A percentile compares a stretch with the other conserved stretches of the same genome.
phyloP scores from a whole-genome alignment of 2,113 vertebrate species.

The Halichoerus grypus region DNA sequence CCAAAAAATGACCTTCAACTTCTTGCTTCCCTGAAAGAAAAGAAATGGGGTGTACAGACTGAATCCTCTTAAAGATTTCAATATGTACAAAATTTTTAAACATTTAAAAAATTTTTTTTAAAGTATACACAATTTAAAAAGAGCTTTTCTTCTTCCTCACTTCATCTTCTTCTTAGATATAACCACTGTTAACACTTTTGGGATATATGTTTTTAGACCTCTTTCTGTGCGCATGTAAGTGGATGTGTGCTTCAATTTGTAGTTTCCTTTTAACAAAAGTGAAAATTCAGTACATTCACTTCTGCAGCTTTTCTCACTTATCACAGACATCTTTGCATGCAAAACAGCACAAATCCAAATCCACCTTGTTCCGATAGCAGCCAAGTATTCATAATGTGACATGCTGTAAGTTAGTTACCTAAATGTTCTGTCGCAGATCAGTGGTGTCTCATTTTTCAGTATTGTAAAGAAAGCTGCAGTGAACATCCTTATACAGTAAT shows the following conservation, averaged over 20 bases:
- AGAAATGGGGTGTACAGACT: neutral
- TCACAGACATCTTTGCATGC: neutral
- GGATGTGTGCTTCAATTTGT: neutral
- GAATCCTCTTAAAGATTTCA: conserved; percentile 22
- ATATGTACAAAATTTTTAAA: neutral
- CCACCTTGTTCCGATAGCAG: neutral
- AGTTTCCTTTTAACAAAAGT: conserved; percentile 17
- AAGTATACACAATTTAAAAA: neutral
- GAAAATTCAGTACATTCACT: conserved; percentile 12
- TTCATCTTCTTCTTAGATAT: neutral
- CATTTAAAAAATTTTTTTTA: too few relatives aligned
- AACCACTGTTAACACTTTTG: neutral
- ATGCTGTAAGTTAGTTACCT: neutral
- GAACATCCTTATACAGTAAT: neutral
- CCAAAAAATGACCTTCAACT: neutral
- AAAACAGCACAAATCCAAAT: neutral
- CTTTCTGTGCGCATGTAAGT: neutral
- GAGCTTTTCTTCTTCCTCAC: neutral
- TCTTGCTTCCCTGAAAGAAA: conserved; percentile 14
- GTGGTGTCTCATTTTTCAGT: neutral
- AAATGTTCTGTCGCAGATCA: neutral
- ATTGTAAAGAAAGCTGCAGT: neutral
- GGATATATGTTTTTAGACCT: neutral
- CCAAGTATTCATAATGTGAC: neutral
- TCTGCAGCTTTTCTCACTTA: neutral